Base-by-base conservation (phyloP, 2,888 invertebrate species). In the Dryobota labecula region DNA sequence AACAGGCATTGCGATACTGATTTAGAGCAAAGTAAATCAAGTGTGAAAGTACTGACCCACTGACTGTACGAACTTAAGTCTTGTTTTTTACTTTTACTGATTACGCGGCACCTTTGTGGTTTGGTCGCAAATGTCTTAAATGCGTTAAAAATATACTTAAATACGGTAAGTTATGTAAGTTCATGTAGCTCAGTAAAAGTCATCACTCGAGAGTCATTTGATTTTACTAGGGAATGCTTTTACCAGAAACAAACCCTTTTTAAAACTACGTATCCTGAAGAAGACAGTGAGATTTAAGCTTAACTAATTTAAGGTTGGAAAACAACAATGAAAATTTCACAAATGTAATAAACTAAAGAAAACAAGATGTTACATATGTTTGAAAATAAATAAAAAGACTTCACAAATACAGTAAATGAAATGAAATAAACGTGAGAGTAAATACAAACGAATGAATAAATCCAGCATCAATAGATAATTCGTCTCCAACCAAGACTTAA, bases 11-110 rank as follows among this genome's bases (percentile, higher is more conserved):
- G 83, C 84, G 62, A 86, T 85, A 87, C 78, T 88, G 87, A 90
- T 86, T 80, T 88, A 83, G 85, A 87, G 84, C 84, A 85, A 82
- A 84, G 70, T 85, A 87, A 90, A 91, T 90, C 85, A 88, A 79
- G 85, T 89, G 89, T 86, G 89, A 90, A 91, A 90, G 90, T 89
- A 80, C 75, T 86, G 84, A 86, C 82, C 83, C 63, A 84, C 78
- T 80, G 47, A 71, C 49, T 66, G 63, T 68, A 57, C 65, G 54
- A 78, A 81, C 78, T 73, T 67, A 80, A 73, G 62, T 24, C 41
- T 76, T 36, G 36, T 63, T 73, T 73, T 79, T 76, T 70, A 70
- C 65, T 68, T 56, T 73, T 70, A 66, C 67, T 64, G 62, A 33
- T 66, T 66, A 56, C 58, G 69, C 56, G 54, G 49, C 13, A 51